Evolutionary conservation across 2,888 invertebrate species (phyloP).

Genomic region (Ctenicera cuprea): DNA sequence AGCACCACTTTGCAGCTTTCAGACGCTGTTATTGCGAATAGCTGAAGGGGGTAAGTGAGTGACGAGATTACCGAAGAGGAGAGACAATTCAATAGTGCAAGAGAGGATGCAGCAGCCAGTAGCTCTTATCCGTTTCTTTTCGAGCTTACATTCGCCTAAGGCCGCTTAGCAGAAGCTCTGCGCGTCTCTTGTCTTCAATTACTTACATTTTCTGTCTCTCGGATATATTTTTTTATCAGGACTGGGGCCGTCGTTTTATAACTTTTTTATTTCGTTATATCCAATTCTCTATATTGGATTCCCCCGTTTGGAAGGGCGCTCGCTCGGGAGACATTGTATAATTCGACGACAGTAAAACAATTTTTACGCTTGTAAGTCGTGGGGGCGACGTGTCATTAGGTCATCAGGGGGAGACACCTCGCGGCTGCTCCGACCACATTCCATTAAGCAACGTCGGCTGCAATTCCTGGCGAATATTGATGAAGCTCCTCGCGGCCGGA

Average conservation of each 20-base stretch:
- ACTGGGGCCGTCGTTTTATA: conserved; percentile 58
- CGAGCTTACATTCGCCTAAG: conserved; percentile 48
- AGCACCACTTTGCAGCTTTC: conserved; percentile 40
- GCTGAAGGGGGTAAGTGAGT: conserved; percentile 47
- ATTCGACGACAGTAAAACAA: conserved; percentile 61
- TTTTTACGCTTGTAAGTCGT: conserved; percentile 56
- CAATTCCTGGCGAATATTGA: conserved; percentile 70
- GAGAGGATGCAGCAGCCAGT: conserved; percentile 26
- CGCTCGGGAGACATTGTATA: conserved; percentile 55
- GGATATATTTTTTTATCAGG: conserved; percentile 59
- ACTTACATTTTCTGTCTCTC: conserved; percentile 57
- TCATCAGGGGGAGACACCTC: conserved; percentile 56
- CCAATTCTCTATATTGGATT: conserved; percentile 62
- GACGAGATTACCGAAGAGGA: conserved; percentile 42
- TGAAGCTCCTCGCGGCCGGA: conserved; percentile 63
- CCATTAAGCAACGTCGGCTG: conserved; percentile 69
- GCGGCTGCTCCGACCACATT: conserved; percentile 64
- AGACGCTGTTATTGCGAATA: conserved; percentile 39
- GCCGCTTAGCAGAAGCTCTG: conserved; percentile 53
- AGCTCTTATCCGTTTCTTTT: conserved; percentile 44
- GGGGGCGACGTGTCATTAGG: conserved; percentile 57
- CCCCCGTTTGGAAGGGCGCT: conserved; percentile 51
- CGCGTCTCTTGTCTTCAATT: conserved; percentile 58
- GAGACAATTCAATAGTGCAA: conserved; percentile 51
- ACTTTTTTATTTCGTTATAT: conserved; percentile 62